Evolutionary conservation across 2,888 invertebrate genomes (phyloP).

Genomic region (Lacanobia oleracea): DNA sequence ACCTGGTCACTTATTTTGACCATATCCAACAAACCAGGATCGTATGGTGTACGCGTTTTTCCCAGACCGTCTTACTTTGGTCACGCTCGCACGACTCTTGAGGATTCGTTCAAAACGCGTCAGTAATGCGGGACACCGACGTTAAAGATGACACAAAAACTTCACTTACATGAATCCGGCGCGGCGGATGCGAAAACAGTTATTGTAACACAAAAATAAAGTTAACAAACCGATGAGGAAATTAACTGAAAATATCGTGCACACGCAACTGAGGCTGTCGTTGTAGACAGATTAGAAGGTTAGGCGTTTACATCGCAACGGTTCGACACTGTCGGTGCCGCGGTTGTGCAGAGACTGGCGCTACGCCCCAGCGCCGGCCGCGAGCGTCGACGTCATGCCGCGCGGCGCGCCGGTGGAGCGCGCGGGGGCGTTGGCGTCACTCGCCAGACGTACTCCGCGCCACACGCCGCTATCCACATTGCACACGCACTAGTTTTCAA

Average conservation of each 20-base stretch:
- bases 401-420: slow-evolving; percentile 65
- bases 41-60: slow-evolving; percentile 67
- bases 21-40: slow-evolving; percentile 76
- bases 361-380: slow-evolving; percentile 62
- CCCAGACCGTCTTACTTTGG: slow-evolving; percentile 75
- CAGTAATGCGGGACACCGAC: slow-evolving; percentile 77
- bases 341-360: slow-evolving; percentile 88
- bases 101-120: slow-evolving; percentile 77
- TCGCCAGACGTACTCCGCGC: slow-evolving; percentile 71
- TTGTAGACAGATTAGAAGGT: slow-evolving; percentile 85
- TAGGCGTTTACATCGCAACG: slow-evolving; percentile 90
- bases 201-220: slow-evolving; percentile 80
- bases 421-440: slow-evolving; percentile 85
- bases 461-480: slow-evolving; percentile 58
- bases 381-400: slow-evolving; percentile 67
- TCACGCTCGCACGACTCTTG: slow-evolving; percentile 76
- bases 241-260: slow-evolving; percentile 78
- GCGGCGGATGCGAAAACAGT: slow-evolving; percentile 72
- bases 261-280: slow-evolving; percentile 87
- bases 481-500: slow-evolving; percentile 69
- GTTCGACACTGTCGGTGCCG: slow-evolving; percentile 88
- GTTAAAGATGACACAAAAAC: slow-evolving; percentile 83
- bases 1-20: slow-evolving; percentile 78
- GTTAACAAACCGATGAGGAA: slow-evolving; percentile 77
- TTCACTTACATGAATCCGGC: slow-evolving; percentile 85